These are phyloP conservation scores for Oophaga sylvatica DNA, from an alignment of 2,797 vertebrate species.

Conservation along the genomic window DNA sequence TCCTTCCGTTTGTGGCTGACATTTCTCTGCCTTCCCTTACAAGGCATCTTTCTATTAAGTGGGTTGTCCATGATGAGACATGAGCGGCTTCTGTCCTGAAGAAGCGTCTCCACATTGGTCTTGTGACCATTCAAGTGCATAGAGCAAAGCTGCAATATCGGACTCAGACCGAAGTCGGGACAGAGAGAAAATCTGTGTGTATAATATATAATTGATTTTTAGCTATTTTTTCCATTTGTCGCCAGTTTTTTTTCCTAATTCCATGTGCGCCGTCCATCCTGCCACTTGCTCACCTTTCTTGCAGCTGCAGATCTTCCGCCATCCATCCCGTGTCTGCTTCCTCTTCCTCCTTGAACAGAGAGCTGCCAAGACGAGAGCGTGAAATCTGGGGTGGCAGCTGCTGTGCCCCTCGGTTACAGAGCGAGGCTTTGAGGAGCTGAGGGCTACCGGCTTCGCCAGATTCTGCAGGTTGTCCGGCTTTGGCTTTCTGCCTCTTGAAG, in stretches of 20 bases:
- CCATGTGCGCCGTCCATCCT: background rate
- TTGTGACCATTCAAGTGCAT: no score
- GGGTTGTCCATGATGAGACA: no score
- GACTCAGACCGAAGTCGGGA: no score
- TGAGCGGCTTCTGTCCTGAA: no score
- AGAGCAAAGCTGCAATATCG: no score
- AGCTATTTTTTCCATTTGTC: background rate
- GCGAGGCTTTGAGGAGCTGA: constrained; percentile 83
- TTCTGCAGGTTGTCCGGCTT: constrained; percentile 83
- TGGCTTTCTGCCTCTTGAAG: constrained; percentile 86
- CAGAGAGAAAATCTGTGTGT: background rate
- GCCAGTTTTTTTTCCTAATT: background rate
- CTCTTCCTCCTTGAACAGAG: constrained; percentile 69
- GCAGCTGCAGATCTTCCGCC: background rate
- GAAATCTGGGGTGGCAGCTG: constrained; percentile 85
- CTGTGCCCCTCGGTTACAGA: constrained; percentile 86
- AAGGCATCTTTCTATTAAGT: no score
- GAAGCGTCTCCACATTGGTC: no score
- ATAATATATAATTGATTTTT: no score
- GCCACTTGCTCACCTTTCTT: background rate
- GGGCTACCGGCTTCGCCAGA: constrained; percentile 83
- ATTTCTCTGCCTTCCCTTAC: no score
- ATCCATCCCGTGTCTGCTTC: background rate
- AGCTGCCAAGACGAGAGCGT: constrained; percentile 82
- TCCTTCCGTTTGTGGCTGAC: no score